These are phyloP conservation scores for Circaetus gallicus DNA, from an alignment of 2,113 vertebrate genomes.

Conservation along the genomic window DNA sequence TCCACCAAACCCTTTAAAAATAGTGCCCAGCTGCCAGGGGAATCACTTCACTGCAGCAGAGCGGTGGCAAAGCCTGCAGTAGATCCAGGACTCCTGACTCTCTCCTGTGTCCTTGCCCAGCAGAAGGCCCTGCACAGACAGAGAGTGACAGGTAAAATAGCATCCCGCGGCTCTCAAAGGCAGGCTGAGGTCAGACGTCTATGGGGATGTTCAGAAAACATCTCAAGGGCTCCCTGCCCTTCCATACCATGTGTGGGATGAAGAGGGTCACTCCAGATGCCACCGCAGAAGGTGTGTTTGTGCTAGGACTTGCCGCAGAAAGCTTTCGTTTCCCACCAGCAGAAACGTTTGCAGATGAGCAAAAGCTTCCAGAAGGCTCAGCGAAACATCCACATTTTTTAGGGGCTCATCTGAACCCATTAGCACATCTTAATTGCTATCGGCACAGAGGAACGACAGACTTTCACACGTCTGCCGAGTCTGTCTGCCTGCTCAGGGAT, in stretches of 20 bases:
- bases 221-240: neutral
- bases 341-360: conserved; percentile 23
- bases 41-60: neutral
- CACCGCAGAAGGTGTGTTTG: fast-evolving
- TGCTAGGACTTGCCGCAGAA: fast-evolving
- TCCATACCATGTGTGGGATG: fast-evolving
- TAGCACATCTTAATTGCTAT: conserved; percentile 45
- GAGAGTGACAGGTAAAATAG: fast-evolving
- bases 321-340: neutral
- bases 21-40: fast-evolving
- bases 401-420: conserved; percentile 17
- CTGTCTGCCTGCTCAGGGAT: neutral
- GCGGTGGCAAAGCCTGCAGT: neutral
- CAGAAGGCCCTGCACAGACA: neutral
- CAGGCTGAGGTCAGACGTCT: neutral
- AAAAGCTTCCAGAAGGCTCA: conserved; percentile 53
- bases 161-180: neutral
- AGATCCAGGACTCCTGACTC: neutral
- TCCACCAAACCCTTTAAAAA: neutral
- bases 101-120: fast-evolving
- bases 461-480: conserved; percentile 19
- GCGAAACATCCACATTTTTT: conserved; percentile 28
- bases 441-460: conserved; percentile 28
- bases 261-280: neutral
- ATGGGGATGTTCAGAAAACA: neutral